Base-by-base conservation (phyloP, 2,113 vertebrate species). In the Ailurus styani region DNA sequence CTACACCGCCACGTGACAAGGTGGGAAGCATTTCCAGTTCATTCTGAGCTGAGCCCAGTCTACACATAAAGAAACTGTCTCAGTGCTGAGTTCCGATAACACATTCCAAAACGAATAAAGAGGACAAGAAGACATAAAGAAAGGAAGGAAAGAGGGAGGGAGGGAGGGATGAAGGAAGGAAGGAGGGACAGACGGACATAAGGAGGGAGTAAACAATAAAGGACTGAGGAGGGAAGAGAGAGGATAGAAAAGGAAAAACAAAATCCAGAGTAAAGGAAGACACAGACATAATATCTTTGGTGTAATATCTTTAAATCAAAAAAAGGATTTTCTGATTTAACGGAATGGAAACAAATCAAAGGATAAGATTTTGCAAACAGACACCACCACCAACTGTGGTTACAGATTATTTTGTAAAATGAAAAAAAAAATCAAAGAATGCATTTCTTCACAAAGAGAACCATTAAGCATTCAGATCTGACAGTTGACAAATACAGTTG, bases 401-500 rank as follows among this genome's bases (percentile, higher is more conserved):
- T 79, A 97, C 55, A 85, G 77, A 96, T 91, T 93, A 93, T 70
- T 97, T 75, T 95, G 45, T 93, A 92, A 91, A 96, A 92, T 72
- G 31, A 31, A 57, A 85, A 64, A 82, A 66, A 52, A 79, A 29
- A 70, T 86, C 68, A 96, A 91, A 97, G 57, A 50, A 90, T 45
- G 66, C 34, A 95, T 92, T 91, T 94, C 45, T 45, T 75, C n/a
- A 75, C 87, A 86, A 95, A 87, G 29, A 72, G 47, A 93, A 72
- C 90, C 91, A 96, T 84, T 90, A 93, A 92, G 57, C 95, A 96
- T 91, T 25, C 29, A 90, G 75, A 97, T 90, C 40, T 98, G 93
- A 95, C 72, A 92, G 31, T 55, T 97, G 95, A 97, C 96, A 96
- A 96, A 78, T 95, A 96, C 89, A 84, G 95, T 25, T 89, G 86